Base-by-base conservation (phyloP, 2,797 vertebrate genomes). In the Catharus ustulatus region DNA sequence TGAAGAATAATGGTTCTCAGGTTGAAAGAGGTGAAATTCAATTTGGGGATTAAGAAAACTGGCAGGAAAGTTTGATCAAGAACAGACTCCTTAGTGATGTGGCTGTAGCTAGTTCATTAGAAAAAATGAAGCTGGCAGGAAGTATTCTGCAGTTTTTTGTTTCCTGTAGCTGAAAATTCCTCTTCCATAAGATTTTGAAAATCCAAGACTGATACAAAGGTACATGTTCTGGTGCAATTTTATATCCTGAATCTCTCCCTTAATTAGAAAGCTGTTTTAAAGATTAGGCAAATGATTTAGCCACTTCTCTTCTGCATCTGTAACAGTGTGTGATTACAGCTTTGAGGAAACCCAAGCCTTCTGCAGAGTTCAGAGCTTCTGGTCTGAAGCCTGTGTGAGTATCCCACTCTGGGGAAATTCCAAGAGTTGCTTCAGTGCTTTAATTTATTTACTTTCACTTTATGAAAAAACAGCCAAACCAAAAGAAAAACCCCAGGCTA, bases 401-500 rank as follows among this genome's bases (percentile, higher is more conserved):
- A 61, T 34, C 54, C 34, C 10, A 26, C 14, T 30, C 55, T 17
- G 9, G 22, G 71, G 38, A 68, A 87, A 55, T 48, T 38, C 29
- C 30, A 66, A 26, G 36, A 42, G 17, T 21, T 57, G n/a, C 68
- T 89, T 76, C 64, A 45, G 34, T 68, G 38, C 45, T 77, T 75
- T 24, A 63, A 80, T 96, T 97, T 40, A 54, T 89, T 97, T 95
- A 78, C 72, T 82, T 67, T 63, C 38, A 82, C 38, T 84, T 83
- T 36, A 43, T 57, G 68, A 92, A 84, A 92, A 38, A 84, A 61
- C 68, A 92, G 34, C 23, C 68, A 85, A 71, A 88, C 54, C 27
- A 45, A 64, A 80, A 91, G 66, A 89, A 94, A 74, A 76, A 69
- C 91, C 77, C 29, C 7, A 1, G 95, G 93, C 68, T 77, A 85